These are phyloP conservation scores for Petroica traversi DNA, from an alignment of 2,113 vertebrate species.

Conservation along the genomic window DNA sequence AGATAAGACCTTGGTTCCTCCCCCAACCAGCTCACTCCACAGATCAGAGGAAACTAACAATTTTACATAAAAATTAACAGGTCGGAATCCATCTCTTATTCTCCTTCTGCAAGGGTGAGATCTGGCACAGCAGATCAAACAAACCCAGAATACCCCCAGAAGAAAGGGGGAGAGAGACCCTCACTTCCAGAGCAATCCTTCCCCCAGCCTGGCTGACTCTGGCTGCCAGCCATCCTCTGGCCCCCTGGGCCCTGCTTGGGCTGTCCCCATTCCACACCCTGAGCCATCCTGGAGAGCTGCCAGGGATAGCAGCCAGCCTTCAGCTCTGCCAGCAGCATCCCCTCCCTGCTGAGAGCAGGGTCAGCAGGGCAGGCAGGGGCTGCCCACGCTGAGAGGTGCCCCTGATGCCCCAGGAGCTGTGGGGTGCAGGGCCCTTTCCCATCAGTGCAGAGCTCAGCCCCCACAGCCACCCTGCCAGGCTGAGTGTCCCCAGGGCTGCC, in stretches of 20 bases:
- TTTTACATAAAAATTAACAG: not conserved
- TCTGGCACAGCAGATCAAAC: not conserved
- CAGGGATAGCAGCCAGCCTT: not conserved
- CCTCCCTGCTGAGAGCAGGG: not conserved
- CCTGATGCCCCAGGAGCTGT: fast-evolving
- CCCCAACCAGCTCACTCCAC: not conserved
- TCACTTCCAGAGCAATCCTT: not conserved
- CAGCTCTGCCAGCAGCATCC: not conserved
- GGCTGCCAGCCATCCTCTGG: not conserved
- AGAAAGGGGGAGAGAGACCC: not conserved
- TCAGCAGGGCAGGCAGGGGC: not conserved
- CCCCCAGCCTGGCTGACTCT: not conserved
- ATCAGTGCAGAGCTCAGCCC: not conserved
- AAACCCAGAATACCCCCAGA: not conserved
- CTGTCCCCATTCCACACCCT: not conserved
- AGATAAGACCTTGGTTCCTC: not conserved
- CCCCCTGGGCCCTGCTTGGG: not conserved
- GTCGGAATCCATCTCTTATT: not conserved
- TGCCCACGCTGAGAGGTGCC: fast-evolving
- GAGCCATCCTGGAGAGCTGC: not conserved
- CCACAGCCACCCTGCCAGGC: not conserved
- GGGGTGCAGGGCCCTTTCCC: not conserved
- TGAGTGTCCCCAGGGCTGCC: not conserved
- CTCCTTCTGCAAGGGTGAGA: not conserved
- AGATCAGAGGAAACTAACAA: not conserved